Percentiles rank a stretch among this genome's conserved stretches.
Conservation (phyloP, 2,797 vertebrate species). For the Eupleurogrammus muticus region DNA sequence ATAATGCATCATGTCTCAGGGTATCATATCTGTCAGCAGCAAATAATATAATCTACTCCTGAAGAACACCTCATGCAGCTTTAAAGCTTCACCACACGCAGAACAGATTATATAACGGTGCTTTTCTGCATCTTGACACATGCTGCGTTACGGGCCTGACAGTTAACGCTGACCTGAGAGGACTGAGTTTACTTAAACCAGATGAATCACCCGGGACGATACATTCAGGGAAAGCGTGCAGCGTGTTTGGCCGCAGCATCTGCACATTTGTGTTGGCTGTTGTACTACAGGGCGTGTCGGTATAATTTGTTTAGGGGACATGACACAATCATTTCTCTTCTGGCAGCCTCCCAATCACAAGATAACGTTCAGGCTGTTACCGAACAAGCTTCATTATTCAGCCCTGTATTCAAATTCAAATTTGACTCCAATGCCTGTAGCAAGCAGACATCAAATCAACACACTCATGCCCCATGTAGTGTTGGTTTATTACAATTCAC, state of each 20-base stretch:
- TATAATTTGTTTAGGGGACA: neutral
- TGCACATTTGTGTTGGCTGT: too few species aligned
- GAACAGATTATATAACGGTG: neutral
- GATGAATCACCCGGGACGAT: neutral
- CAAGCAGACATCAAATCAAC: neutral
- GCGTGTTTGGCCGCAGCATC: too few species aligned
- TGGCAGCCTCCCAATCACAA: neutral
- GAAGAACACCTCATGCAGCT: constrained; percentile 11
- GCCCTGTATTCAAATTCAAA: neutral
- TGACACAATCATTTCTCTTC: neutral
- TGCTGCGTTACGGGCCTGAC: neutral
- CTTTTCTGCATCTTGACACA: constrained; percentile 20
- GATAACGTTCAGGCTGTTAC: neutral
- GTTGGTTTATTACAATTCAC: constrained; percentile 60
- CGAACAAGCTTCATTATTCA: neutral
- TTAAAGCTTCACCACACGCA: neutral
- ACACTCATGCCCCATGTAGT: constrained; percentile 21
- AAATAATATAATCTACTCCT: neutral
- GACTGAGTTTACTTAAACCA: neutral
- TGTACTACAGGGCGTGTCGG: neutral
- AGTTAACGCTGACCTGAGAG: constrained; percentile 4
- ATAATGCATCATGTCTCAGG: neutral
- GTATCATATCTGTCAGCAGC: too few species aligned
- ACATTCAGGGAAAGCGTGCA: neutral
- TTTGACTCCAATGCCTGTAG: too few species aligned